Conservation (phyloP, 2,888 invertebrate genomes). For the Oeneis ivallda region DNA sequence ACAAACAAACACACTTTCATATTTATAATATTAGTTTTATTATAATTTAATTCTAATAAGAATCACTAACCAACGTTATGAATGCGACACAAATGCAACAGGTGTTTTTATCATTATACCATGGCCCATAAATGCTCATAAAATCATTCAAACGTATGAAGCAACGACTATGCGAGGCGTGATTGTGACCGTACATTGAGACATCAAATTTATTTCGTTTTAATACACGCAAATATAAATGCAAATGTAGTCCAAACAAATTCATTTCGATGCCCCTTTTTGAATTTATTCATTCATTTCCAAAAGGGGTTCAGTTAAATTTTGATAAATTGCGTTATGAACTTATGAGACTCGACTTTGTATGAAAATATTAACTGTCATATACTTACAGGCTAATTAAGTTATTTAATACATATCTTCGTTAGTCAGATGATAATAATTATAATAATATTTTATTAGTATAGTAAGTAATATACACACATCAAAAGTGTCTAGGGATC, state of each 20-base stretch:
- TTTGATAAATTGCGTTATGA: slow-evolving; percentile 10
- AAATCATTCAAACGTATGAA: slow-evolving; percentile 35
- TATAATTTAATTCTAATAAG: neutral
- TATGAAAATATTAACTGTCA: too few species aligned
- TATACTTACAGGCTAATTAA: neutral
- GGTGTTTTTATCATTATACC: slow-evolving; percentile 42
- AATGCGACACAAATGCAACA: slow-evolving; percentile 35
- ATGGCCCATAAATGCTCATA: slow-evolving; percentile 41
- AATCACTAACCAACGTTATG: neutral
- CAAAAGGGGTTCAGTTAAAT: slow-evolving; percentile 21
- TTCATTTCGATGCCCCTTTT: slow-evolving; percentile 44
- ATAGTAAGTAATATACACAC: too few species aligned
- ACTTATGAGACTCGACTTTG: neutral
- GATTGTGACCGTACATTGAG: slow-evolving; percentile 49
- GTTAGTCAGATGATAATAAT: too few species aligned
- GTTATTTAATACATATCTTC: too few species aligned
- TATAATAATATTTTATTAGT: too few species aligned
- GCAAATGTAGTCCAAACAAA: slow-evolving; percentile 59
- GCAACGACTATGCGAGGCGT: slow-evolving; percentile 42
- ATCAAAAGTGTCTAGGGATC: too few species aligned
- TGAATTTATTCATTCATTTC: slow-evolving; percentile 30
- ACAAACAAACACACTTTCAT: too few species aligned
- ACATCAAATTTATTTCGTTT: slow-evolving; percentile 66
- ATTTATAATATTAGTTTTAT: neutral
- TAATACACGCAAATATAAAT: slow-evolving; percentile 71